These are phyloP conservation scores for Pherbina coryleti DNA, from an alignment of 2,888 invertebrate genomes.

Conservation along the genomic window DNA sequence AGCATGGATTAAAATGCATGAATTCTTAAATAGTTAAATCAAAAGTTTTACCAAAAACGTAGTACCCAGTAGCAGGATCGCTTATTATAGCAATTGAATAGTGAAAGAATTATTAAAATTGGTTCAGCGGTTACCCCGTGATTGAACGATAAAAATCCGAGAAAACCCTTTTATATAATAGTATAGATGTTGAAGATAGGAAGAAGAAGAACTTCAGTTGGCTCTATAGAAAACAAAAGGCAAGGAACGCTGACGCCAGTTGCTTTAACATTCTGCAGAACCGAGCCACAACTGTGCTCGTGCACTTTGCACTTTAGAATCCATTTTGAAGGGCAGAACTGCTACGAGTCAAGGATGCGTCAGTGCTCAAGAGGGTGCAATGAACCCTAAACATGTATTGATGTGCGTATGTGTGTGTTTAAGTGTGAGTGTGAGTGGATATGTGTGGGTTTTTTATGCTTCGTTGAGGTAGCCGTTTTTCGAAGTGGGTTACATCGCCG, in stretches of 20 bases:
- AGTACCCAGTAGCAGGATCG: too few relatives aligned
- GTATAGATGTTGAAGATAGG: too few relatives aligned
- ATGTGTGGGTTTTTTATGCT: neutral
- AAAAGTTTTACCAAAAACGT: too few relatives aligned
- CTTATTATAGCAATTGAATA: too few relatives aligned
- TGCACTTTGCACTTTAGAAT: slow-evolving; percentile 16
- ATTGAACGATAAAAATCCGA: too few relatives aligned
- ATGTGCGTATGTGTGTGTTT: neutral
- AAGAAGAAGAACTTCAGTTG: too few relatives aligned
- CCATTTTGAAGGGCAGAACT: slow-evolving; percentile 25
- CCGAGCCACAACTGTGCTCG: slow-evolving; percentile 3
- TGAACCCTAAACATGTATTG: neutral
- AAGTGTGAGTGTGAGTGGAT: neutral
- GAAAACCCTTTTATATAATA: too few relatives aligned
- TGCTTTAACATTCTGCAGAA: neutral
- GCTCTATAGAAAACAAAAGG: too few relatives aligned
- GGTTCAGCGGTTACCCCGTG: too few relatives aligned
- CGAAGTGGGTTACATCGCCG: neutral
- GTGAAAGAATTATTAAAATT: too few relatives aligned
- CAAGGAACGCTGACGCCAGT: neutral
- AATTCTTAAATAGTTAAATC: too few relatives aligned
- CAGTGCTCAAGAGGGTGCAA: slow-evolving; percentile 9
- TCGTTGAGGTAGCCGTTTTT: neutral
- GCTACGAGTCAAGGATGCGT: slow-evolving; percentile 30
- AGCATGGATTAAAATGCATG: too few relatives aligned